Conservation (phyloP, 2,113 vertebrate genomes). For the Oriolus oriolus region DNA sequence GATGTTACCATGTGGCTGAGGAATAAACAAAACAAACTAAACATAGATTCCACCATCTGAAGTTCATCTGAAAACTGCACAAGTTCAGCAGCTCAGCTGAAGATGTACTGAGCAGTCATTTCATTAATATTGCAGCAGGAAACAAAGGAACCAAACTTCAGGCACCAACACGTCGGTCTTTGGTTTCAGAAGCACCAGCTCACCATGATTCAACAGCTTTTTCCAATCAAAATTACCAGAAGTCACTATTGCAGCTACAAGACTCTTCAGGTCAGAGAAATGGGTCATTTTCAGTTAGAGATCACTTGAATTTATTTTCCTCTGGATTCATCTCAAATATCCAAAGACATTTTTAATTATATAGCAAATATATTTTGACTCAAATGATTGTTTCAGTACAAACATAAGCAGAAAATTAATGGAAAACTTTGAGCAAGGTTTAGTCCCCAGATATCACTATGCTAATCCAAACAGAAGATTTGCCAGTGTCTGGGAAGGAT, state of each 20-base stretch:
- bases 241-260: conserved; percentile 33
- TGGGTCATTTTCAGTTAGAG: conserved; percentile 60
- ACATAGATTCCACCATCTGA: not conserved
- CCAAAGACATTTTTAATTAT: not conserved
- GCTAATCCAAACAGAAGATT: not conserved
- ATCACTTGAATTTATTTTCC: not conserved
- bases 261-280: conserved; percentile 32
- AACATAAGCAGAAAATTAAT: not conserved
- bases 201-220: conserved; percentile 43
- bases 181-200: conserved; percentile 61
- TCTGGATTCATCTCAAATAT: not conserved
- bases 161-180: conserved; percentile 72
- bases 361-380: not conserved
- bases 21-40: conserved; percentile 1
- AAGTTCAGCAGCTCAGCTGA: not conserved
- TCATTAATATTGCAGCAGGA: not conserved
- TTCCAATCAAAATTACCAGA: conserved; percentile 46
- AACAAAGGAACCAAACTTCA: conserved; percentile 66
- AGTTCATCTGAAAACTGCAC: not conserved
- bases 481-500: not conserved
- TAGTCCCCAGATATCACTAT: not conserved
- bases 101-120: not conserved
- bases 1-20: not conserved
- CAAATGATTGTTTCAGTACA: not conserved
- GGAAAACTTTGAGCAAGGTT: not conserved